Percentiles rank a stretch among this genome's conserved stretches.
These are phyloP conservation scores for Holacanthus passer DNA, from an alignment of 2,113 vertebrate genomes.

Conservation along the genomic window DNA sequence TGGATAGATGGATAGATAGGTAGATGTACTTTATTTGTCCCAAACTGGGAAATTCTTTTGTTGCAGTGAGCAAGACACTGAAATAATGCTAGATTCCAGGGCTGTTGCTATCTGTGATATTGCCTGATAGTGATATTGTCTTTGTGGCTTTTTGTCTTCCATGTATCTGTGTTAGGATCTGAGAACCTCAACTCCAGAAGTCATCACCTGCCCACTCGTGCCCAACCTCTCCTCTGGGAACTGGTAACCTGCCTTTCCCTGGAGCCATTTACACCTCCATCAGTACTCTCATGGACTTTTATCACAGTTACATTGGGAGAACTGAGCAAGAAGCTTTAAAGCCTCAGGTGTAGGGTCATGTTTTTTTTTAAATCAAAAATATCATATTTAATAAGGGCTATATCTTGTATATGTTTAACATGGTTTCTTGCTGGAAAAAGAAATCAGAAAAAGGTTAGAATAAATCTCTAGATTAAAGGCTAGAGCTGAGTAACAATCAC, in stretches of 20 bases:
- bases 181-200: not conserved
- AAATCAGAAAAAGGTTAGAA: not conserved
- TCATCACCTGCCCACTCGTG: not conserved
- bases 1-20: too few relatives aligned
- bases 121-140: not conserved
- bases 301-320: not conserved
- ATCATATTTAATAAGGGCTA: too few relatives aligned
- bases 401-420: not conserved
- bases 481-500: not conserved
- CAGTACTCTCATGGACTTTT: not conserved
- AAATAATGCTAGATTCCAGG: not conserved
- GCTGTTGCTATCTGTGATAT: not conserved
- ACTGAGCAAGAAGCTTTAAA: not conserved
- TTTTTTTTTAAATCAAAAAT: too few relatives aligned
- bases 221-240: not conserved
- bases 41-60: too few relatives aligned
- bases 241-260: not conserved
- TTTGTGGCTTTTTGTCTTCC: not conserved
- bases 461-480: not conserved
- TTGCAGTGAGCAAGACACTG: not conserved
- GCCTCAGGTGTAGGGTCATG: not conserved
- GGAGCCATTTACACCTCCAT: not conserved
- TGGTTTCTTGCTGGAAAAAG: not conserved
- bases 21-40: too few relatives aligned
- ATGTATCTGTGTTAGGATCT: not conserved